phyloP scores from a whole-genome alignment of 2,113 vertebrate genomes.

The Dunckerocampus dactyliophorus region DNA sequence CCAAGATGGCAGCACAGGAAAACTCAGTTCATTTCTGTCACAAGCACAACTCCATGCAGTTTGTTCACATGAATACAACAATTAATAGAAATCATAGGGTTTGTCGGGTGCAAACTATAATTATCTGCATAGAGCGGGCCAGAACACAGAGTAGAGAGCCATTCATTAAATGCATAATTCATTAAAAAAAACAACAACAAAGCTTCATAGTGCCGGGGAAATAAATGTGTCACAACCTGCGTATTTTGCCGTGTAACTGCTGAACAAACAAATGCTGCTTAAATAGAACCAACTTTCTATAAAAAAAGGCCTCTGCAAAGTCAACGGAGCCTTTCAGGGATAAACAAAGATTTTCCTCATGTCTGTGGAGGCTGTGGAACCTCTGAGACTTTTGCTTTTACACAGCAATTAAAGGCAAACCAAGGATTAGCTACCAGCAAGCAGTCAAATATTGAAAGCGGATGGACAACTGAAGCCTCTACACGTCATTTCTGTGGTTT shows the following conservation, averaged over 20 bases:
- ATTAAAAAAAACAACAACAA: slow-evolving; percentile 7
- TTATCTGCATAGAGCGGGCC: slow-evolving; percentile 27
- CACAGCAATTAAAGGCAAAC: slow-evolving; percentile 9
- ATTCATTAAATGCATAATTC: slow-evolving; percentile 24
- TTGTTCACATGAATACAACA: slow-evolving; percentile 12
- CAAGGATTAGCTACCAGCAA: slow-evolving; percentile 11
- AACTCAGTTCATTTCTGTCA: background rate
- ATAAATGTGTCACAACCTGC: background rate
- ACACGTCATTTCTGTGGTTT: slow-evolving; percentile 5
- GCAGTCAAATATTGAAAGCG: background rate
- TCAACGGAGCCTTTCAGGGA: slow-evolving; percentile 24
- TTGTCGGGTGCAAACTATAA: slow-evolving; percentile 21
- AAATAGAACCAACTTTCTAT: slow-evolving; percentile 31
- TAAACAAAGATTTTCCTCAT: slow-evolving; percentile 3
- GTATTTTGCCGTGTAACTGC: background rate
- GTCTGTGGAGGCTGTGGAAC: background rate
- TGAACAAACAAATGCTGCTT: background rate
- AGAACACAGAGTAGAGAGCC: slow-evolving; percentile 6
- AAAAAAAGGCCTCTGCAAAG: slow-evolving; percentile 36
- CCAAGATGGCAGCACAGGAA: slow-evolving; percentile 22
- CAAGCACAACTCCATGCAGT: background rate
- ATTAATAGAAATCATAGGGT: slow-evolving; percentile 29
- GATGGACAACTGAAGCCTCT: background rate
- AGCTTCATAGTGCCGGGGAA: background rate
- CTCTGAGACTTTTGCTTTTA: background rate